These are phyloP conservation scores for Pipistrellus kuhlii DNA, from an alignment of 2,797 vertebrate genomes.

Conservation along the genomic window DNA sequence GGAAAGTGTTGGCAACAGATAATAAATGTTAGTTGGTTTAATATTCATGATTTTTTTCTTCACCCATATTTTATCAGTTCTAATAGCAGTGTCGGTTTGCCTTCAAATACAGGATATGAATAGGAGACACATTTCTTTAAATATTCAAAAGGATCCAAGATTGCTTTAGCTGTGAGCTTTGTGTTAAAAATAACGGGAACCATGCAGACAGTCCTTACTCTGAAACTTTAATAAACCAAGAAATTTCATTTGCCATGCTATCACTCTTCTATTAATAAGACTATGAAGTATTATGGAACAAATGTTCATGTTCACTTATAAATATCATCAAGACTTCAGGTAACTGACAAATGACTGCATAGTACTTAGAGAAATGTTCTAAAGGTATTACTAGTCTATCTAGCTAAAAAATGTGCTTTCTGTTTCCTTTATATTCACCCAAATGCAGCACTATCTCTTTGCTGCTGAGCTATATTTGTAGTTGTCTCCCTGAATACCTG, in stretches of 20 bases:
- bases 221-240: constrained; percentile 63
- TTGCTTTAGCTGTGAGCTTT: constrained; percentile 21
- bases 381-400: not conserved
- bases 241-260: constrained; percentile 67
- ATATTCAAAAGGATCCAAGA: constrained; percentile 42
- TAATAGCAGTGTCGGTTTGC: constrained; percentile 41
- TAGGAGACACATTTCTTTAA: constrained; percentile 61
- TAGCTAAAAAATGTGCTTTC: not conserved
- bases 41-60: constrained; percentile 16
- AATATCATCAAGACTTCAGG: constrained; percentile 47
- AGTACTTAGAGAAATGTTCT: constrained; percentile 36
- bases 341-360: constrained; percentile 67
- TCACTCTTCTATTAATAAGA: constrained; percentile 78
- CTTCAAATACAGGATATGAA: not conserved
- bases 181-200: constrained; percentile 50
- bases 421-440: not conserved
- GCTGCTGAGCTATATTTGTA: not conserved
- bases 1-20: constrained; percentile 15
- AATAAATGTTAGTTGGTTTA: not conserved
- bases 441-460: not conserved
- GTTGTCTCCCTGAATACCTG: not conserved
- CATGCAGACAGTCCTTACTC: constrained; percentile 38
- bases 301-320: constrained; percentile 68
- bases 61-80: constrained; percentile 61
- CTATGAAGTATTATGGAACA: constrained; percentile 43